A percentile compares a stretch with the other conserved stretches of the same genome.
Conservation (phyloP, 2,888 invertebrate genomes). For the Trichacis sp. region DNA sequence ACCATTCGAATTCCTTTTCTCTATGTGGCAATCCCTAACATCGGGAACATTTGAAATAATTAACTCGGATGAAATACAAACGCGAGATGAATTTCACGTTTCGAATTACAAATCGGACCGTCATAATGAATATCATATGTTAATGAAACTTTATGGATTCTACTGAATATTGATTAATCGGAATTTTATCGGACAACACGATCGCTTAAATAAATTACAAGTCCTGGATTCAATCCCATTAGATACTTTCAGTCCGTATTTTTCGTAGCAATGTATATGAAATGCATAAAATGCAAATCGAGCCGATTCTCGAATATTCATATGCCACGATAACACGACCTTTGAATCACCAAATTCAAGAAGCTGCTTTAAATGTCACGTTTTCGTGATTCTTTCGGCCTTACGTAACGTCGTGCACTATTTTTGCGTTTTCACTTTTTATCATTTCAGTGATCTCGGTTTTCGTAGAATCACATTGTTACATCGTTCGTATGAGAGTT, state of each 20-base stretch:
- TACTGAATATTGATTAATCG: background rate
- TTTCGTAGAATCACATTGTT: background rate
- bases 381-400: too few species aligned
- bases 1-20: too few species aligned
- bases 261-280: background rate
- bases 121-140: background rate
- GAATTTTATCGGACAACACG: background rate
- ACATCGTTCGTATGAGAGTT: background rate
- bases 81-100: too few species aligned
- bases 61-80: too few species aligned
- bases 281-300: background rate
- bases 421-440: too few species aligned
- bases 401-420: too few species aligned
- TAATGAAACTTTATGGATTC: background rate
- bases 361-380: too few species aligned
- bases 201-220: background rate
- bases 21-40: too few species aligned
- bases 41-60: too few species aligned
- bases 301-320: background rate
- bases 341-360: background rate
- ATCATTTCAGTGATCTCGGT: too few species aligned
- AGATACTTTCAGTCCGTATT: background rate
- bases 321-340: background rate
- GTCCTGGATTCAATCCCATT: background rate
- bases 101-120: too few species aligned